phyloP scores from a whole-genome alignment of 2,888 invertebrate genomes.

The Orthonevra nobilis region DNA sequence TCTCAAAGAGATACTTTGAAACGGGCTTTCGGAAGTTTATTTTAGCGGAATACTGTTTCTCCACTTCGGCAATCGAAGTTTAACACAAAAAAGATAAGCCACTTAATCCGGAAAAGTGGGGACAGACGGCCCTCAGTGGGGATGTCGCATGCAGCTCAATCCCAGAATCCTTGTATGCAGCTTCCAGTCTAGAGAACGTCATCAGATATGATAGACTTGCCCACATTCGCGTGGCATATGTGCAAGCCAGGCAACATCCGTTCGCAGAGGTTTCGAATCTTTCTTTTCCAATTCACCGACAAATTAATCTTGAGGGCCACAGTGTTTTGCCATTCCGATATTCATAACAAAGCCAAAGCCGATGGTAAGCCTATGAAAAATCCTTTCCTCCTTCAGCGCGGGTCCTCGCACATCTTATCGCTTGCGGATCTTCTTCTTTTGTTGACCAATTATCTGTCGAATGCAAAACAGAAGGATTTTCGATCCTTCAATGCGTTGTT shows the following conservation, averaged over 20 bases:
- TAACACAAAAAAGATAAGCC: no score
- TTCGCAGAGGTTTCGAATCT: slow-evolving; percentile 3
- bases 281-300: neutral
- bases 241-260: neutral
- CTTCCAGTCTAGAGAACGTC: no score
- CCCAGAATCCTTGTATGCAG: no score
- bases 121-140: no score
- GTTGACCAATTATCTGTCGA: slow-evolving; percentile 46
- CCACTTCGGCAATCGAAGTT: no score
- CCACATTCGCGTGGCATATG: slow-evolving; percentile 38
- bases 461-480: slow-evolving; percentile 66
- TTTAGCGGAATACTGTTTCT: no score
- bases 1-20: no score
- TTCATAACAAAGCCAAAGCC: slow-evolving; percentile 22
- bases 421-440: slow-evolving; percentile 40
- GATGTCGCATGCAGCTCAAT: no score
- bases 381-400: slow-evolving; percentile 22
- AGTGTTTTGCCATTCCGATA: slow-evolving; percentile 15
- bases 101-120: no score
- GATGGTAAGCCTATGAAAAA: slow-evolving; percentile 37
- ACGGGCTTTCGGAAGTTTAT: no score
- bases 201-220: slow-evolving; percentile 24
- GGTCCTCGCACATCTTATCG: slow-evolving; percentile 37
- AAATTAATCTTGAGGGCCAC: no score
- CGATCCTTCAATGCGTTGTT: slow-evolving; percentile 14